Evolutionary conservation across 2,888 invertebrate genomes (phyloP).

Genomic region (Lycophotia porphyrea): DNA sequence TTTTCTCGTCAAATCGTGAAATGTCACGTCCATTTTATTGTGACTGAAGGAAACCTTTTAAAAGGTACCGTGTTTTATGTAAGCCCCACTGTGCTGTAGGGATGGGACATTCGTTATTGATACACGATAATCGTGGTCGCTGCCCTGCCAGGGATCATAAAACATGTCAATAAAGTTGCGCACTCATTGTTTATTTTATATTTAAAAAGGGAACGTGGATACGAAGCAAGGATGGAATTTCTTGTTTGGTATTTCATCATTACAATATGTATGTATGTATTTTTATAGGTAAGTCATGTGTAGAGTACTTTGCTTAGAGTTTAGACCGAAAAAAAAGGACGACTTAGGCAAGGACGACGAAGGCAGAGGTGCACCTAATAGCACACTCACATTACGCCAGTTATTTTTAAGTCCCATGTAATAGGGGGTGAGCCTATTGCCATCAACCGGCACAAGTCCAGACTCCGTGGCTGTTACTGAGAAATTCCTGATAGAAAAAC

Average conservation of each 20-base stretch:
- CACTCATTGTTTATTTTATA: conserved; percentile 26
- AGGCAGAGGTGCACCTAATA: too few species aligned
- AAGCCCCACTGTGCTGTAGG: background rate
- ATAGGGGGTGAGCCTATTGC: too few species aligned
- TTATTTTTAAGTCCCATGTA: too few species aligned
- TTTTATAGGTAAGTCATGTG: background rate
- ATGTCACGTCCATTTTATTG: conserved; percentile 59
- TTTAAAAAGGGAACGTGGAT: background rate
- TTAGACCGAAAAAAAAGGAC: background rate
- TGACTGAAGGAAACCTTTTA: conserved; percentile 50
- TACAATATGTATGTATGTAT: background rate
- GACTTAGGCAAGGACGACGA: too few species aligned
- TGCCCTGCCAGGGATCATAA: conserved; percentile 13
- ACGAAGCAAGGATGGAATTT: too few species aligned
- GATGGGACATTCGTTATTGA: conserved; percentile 28
- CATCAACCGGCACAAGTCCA: too few species aligned
- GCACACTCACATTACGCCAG: too few species aligned
- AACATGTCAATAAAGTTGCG: conserved; percentile 24
- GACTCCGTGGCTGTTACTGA: too few species aligned
- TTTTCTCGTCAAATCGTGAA: conserved; percentile 47
- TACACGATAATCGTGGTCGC: conserved; percentile 27
- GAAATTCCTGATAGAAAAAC: too few species aligned
- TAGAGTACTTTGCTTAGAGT: background rate
- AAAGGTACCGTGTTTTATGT: conserved; percentile 41
- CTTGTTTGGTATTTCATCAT: background rate